Evolutionary conservation across 64 coral and sea anemone genomes (phyloP), one percentile per base, ranked within the genome.

Genomic region (Dendrophyllia cribrosa): DNA sequence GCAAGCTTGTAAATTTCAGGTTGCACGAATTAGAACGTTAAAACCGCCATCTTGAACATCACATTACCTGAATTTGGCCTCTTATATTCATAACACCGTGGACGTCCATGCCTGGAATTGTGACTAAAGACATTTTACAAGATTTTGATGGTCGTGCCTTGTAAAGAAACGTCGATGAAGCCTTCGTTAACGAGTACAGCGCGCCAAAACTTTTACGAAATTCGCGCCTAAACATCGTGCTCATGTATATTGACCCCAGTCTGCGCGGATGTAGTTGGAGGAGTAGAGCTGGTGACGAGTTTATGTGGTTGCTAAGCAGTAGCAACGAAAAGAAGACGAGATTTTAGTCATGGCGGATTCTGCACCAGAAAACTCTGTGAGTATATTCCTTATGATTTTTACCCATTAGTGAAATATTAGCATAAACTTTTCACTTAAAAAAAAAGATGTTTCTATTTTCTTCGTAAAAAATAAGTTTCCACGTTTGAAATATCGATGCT

Each of bases 51-150:
- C 4, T 91, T 70, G 58, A 12, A 70, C 44, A 72, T 82, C 13
- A 60, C 68, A 67, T n/a, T 46, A 97, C 95, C 95, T 97, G 95
- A 67, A 97, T 97, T 90, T 97, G 95, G 14, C 95, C 95, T 74
- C 82, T 83, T 58, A 88, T 59, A 78, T 75, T 87, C 60, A 76
- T 74, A 22, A 88, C 88, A 58, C 75, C 90, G 67, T 66, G 82
- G 2, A 82, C 74, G 8, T 93, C 74, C 74, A 97, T 88, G 43
- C 88, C 92, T 88, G 95, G 92, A 72, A 97, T 91, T 20, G 95
- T 97, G n/a, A 97, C 95, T 74, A 93, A 70, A 91, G 95, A 88
- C 95, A 97, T 97, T 88, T 94, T 97, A 49, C 45, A 87, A 75
- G 56, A 64, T 74, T 70, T 74, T 16, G 74, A n/a, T 82, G 51